Evolutionary conservation across 2,113 vertebrate genomes (phyloP), one percentile per base, ranked within the genome.

Genomic region (Lophura nycthemera): DNA sequence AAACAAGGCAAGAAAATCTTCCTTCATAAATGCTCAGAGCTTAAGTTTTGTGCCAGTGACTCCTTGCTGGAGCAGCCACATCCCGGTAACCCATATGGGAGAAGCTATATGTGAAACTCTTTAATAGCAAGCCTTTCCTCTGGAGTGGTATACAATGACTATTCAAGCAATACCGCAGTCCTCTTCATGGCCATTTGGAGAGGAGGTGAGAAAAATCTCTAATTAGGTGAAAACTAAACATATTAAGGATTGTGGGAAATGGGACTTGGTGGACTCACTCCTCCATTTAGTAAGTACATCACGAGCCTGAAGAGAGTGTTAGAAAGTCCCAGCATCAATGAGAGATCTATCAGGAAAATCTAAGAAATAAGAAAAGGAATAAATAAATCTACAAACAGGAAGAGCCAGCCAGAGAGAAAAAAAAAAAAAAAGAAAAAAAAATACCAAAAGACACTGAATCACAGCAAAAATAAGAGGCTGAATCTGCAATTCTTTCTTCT

Each of bases 401-500:
- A 87, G 5, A 54, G 60, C 15, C 48, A 86, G 65, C 48, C 8
- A 27, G n/a, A 18, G n/a, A 18, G 21, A 15, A 8, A 3, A 6
- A 7, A 20, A 45, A 45, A 69, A 19, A 32, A 30, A 57, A 11
- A 54, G 7, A 15, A 8, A 3, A 6, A 8, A 57, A 32, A 30
- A 57, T 32, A 57, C 56, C 56, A 30, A 34, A 47, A 74, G 5
- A 4, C 25, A 74, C 65, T 76, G 67, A 85, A 91, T 43, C 1
- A 6, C 64, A 77, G 34, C 42, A 87, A 86, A 93, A 78, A 47
- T 27, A 16, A 86, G 60, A 87, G 47, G 75, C 11, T 52, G 38
- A 95, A 70, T 13, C 30, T 81, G 52, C 52, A 8, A 57, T 52
- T 81, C 61, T 93, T 90, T 83, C 42, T 91, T 92, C 57, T 75